A percentile compares a stretch with the other conserved stretches of the same genome.
Evolutionary conservation across 2,113 vertebrate genomes (phyloP).

Genomic region (human (Homo sapiens)): DNA sequence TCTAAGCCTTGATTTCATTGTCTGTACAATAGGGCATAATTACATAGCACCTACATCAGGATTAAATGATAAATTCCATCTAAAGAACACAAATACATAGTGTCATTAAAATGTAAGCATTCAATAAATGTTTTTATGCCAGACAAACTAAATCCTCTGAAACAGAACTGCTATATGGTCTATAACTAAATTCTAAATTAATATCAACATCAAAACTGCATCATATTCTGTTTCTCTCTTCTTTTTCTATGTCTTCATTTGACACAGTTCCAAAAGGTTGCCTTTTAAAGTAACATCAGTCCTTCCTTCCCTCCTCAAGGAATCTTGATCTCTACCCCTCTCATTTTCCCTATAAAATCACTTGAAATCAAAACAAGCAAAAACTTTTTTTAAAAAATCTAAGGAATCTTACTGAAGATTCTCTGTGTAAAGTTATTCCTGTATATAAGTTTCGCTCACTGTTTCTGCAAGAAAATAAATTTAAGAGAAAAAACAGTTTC

Average conservation of each 20-base stretch:
- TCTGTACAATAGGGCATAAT: neutral
- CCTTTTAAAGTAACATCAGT: neutral
- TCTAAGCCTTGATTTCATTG: neutral
- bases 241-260: neutral
- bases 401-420: neutral
- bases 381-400: neutral
- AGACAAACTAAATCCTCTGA: neutral
- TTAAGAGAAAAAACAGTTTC: slow-evolving; percentile 43
- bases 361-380: neutral
- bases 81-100: neutral
- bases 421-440: neutral
- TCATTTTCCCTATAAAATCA: slow-evolving; percentile 24
- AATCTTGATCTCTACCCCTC: neutral
- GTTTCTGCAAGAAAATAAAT: slow-evolving; percentile 25
- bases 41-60: neutral
- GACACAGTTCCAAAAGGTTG: neutral
- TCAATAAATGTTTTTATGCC: neutral
- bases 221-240: neutral
- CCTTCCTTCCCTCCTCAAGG: neutral
- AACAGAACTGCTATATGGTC: neutral
- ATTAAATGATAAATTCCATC: neutral
- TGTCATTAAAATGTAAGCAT: neutral
- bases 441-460: neutral
- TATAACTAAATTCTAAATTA: neutral
- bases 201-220: neutral